These are phyloP conservation scores for Hypercompe scribonia DNA, from an alignment of 2,888 invertebrate genomes.

Conservation along the genomic window DNA sequence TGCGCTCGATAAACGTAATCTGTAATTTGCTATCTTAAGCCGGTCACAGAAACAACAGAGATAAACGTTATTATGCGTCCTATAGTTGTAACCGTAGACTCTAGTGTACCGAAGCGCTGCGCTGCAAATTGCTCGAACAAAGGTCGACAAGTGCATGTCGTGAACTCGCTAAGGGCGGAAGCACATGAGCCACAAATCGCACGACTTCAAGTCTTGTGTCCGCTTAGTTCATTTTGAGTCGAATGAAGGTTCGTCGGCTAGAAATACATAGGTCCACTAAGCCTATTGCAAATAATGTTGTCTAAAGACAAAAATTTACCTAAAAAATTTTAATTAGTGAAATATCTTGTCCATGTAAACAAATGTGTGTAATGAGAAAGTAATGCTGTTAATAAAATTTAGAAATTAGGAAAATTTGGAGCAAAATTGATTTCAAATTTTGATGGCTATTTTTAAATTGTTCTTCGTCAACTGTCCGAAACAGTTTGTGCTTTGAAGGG, in stretches of 20 bases:
- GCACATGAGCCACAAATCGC: constrained; percentile 21
- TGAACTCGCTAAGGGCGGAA: constrained; percentile 21
- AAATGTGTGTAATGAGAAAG: background rate
- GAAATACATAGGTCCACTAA: background rate
- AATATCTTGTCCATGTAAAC: background rate
- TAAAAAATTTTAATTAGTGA: background rate
- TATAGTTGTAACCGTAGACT: background rate
- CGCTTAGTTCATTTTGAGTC: background rate
- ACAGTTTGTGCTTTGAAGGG: background rate
- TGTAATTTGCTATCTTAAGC: constrained; percentile 20
- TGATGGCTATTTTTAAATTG: too few species aligned
- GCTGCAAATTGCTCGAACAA: constrained; percentile 29
- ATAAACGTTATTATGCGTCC: constrained; percentile 1
- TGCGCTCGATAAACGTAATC: constrained; percentile 33
- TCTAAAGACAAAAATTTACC: background rate
- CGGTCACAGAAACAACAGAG: constrained; percentile 6
- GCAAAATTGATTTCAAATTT: too few species aligned
- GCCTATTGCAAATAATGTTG: background rate
- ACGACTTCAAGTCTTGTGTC: constrained; percentile 1
- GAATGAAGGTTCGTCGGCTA: background rate
- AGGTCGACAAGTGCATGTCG: constrained; percentile 32
- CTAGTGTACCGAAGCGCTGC: background rate
- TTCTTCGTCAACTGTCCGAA: too few species aligned
- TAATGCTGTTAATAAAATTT: too few species aligned
- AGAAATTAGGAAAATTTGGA: too few species aligned